A percentile compares a stretch with the other conserved stretches of the same genome.
phyloP scores from a whole-genome alignment of 2,113 vertebrate genomes.

The Oncorhynchus clarkii region DNA sequence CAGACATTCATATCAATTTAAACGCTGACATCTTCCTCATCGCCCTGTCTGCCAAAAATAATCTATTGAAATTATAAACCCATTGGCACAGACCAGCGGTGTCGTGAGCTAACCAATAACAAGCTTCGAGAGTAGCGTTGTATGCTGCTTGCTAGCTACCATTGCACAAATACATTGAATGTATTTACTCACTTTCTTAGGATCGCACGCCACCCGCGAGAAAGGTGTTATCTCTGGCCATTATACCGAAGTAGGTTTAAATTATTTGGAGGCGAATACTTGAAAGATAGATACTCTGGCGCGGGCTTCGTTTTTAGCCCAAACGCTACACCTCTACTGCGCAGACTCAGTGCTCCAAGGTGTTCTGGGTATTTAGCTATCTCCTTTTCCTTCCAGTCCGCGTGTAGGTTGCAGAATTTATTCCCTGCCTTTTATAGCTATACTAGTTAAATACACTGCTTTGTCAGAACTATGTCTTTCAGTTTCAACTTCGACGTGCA shows the following conservation, averaged over 20 bases:
- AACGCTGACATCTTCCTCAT: not conserved
- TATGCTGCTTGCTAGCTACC: not conserved
- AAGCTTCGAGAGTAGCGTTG: not conserved
- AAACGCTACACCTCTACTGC: too few species aligned
- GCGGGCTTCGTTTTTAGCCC: too few species aligned
- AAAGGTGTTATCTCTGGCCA: constrained; percentile 14
- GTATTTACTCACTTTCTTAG: constrained; percentile 56
- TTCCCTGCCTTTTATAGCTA: not conserved
- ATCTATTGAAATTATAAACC: not conserved
- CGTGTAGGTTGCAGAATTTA: too few species aligned
- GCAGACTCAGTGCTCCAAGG: too few species aligned
- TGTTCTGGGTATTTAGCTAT: constrained; percentile 54
- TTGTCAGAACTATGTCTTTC: constrained; percentile 67
- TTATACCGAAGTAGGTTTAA: constrained; percentile 21
- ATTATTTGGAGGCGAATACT: constrained; percentile 8
- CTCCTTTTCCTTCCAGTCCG: not conserved
- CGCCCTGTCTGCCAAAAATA: not conserved
- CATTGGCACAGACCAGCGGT: too few species aligned
- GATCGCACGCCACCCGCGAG: not conserved
- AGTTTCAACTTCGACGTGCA: constrained; percentile 74
- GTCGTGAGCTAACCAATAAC: too few species aligned
- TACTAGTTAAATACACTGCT: too few species aligned
- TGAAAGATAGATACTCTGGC: not conserved
- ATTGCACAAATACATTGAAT: not conserved
- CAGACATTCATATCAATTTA: too few species aligned